Evolutionary conservation across 2,113 vertebrate genomes (phyloP).

Genomic region (Catharus minimus): DNA sequence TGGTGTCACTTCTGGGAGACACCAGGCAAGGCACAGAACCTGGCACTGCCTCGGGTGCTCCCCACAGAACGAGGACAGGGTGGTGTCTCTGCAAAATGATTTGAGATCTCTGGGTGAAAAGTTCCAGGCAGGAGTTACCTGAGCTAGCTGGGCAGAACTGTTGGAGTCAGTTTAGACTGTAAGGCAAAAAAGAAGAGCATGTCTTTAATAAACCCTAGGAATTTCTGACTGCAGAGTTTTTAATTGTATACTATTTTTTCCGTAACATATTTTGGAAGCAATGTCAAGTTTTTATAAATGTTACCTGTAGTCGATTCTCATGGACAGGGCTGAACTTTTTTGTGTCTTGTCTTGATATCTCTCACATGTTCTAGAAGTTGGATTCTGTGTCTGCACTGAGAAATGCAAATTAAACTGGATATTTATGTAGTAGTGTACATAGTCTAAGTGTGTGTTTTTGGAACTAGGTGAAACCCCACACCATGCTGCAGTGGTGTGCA

Average conservation of each 20-base stretch:
- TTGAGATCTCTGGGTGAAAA: background rate
- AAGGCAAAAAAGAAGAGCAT: background rate
- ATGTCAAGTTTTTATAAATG: conserved; percentile 29
- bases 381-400: conserved; percentile 77
- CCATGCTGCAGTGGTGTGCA: conserved; percentile 67
- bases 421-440: conserved; percentile 67
- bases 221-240: conserved; percentile 3
- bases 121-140: background rate
- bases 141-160: conserved; percentile 1
- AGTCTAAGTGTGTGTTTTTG: conserved; percentile 69
- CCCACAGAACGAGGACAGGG: background rate
- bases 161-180: background rate
- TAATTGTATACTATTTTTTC: conserved; percentile 43
- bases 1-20: background rate
- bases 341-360: conserved; percentile 50
- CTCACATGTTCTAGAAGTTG: conserved; percentile 43
- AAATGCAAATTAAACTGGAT: conserved; percentile 80
- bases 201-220: background rate
- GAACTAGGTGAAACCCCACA: conserved; percentile 61
- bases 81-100: background rate
- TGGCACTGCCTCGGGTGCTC: fast-evolving
- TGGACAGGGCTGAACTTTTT: conserved; percentile 59
- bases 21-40: background rate
- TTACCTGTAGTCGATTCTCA: conserved; percentile 42
- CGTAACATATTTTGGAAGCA: conserved; percentile 23